Percentiles rank a stretch among this genome's conserved stretches.
phyloP scores from a whole-genome alignment of 2,888 invertebrate species.

The Stenodera caucasica region DNA sequence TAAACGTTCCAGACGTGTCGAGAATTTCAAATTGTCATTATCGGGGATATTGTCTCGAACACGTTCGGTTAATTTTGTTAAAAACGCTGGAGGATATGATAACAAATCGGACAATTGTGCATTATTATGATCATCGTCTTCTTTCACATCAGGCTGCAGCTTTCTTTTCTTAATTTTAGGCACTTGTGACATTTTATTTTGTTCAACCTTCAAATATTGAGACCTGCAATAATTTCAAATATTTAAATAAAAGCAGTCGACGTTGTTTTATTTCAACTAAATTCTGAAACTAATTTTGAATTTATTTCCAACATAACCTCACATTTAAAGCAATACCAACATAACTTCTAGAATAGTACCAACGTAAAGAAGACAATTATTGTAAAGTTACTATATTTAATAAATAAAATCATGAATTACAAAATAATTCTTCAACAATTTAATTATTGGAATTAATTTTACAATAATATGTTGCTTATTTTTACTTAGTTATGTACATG shows the following conservation, averaged over 20 bases:
- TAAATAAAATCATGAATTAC: conserved; percentile 3
- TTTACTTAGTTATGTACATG: neutral
- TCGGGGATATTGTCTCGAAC: conserved; percentile 45
- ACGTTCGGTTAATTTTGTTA: conserved; percentile 5
- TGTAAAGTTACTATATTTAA: neutral
- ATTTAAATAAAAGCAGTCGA: too few relatives aligned
- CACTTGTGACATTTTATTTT: neutral
- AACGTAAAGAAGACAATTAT: neutral
- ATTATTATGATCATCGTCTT: neutral
- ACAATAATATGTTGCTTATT: conserved; percentile 1
- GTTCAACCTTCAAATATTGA: neutral
- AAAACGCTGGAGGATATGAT: conserved; percentile 3
- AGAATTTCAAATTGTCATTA: conserved; percentile 51
- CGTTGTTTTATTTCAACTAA: too few relatives aligned
- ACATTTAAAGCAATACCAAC: neutral
- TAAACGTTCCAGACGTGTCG: conserved; percentile 51
- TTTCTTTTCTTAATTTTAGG: neutral
- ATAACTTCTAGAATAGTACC: neutral
- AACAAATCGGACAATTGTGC: neutral
- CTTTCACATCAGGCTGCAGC: too few relatives aligned
- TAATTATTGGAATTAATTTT: neutral
- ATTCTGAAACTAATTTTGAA: neutral
- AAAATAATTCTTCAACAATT: neutral
- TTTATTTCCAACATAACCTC: neutral
- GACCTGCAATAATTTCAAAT: too few relatives aligned